Evolutionary conservation across 2,113 vertebrate species (phyloP), one percentile per base, ranked within the genome.

Genomic region (Miniopterus natalensis): DNA sequence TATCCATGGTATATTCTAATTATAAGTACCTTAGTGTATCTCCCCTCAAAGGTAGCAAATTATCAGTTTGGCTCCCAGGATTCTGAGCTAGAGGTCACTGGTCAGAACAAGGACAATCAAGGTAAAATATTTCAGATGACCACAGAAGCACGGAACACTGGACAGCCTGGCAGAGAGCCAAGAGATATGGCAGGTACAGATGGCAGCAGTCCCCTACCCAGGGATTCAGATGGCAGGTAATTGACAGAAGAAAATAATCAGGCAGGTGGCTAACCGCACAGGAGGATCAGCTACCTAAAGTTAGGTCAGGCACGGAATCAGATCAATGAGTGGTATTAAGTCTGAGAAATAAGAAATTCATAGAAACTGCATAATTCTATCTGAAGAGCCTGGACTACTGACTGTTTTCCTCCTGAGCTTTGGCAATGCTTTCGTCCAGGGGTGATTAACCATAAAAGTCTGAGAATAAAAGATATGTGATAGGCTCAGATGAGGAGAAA

Each of bases 231-330:
- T 84, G 89, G 88, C 92, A 96, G 81, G 74, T 97, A 97, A 97
- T 57, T 95, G 95, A 96, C 93, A 94, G 93, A 40, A 97, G 61
- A 93, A 97, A 97, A 96, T 84, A 88, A 84, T 93, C 78, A 95
- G 81, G 93, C 95, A 97, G 96, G 93, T 97, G 96, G 92, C 93
- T 92, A 94, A 97, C 13, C 31, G 88, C 57, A 91, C 40, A 94
- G n/a, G 47, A 49, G n/a, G 47, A 49, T 61, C 68, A 83, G 77
- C 74, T 51, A 45, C 42, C 57, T 78, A 81, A 88, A 94, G 88
- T 88, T 36, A 85, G 77, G 93, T 94, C 94, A 91, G 42, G 21
- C 61, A 59, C 15, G 29, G 90, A 85, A 81, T 96, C 84, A 88
- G 61, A 93, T 95, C 96, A 96, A 51, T 3, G 21, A 77, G 45